Evolutionary conservation across 2,888 invertebrate genomes (phyloP).

Genomic region (Pterostichus niger): DNA sequence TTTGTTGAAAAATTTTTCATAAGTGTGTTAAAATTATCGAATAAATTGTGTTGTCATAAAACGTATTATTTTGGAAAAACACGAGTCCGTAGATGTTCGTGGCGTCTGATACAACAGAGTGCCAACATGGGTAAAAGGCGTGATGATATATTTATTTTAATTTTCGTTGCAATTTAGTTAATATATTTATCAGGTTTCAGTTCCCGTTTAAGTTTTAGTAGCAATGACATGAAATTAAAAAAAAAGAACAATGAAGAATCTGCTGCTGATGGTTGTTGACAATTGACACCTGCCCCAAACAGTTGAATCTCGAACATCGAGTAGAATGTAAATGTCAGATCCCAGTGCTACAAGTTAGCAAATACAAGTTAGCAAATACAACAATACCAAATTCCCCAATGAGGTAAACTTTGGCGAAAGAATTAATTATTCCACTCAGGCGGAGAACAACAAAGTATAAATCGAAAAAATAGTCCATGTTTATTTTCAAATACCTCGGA

Average conservation of each 20-base stretch:
- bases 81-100: no score
- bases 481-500: conserved; percentile 49
- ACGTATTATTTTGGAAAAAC: no score
- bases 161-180: neutral
- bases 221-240: no score
- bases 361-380: neutral
- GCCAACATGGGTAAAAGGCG: no score
- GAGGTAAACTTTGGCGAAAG: neutral
- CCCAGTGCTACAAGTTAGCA: neutral
- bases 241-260: neutral
- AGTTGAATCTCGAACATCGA: neutral
- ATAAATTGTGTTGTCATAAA: no score
- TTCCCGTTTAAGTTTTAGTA: neutral
- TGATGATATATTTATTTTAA: no score
- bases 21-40: no score
- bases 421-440: conserved; percentile 12
- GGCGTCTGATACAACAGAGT: no score
- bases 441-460: conserved; percentile 23
- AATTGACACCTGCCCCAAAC: neutral
- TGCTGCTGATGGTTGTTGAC: neutral
- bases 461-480: conserved; percentile 29
- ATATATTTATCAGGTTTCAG: neutral
- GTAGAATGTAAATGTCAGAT: conserved; percentile 8
- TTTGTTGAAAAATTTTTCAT: no score
- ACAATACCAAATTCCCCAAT: neutral